Evolutionary conservation across 2,888 invertebrate species (phyloP).

Genomic region (Drosophila engyochracea): DNA sequence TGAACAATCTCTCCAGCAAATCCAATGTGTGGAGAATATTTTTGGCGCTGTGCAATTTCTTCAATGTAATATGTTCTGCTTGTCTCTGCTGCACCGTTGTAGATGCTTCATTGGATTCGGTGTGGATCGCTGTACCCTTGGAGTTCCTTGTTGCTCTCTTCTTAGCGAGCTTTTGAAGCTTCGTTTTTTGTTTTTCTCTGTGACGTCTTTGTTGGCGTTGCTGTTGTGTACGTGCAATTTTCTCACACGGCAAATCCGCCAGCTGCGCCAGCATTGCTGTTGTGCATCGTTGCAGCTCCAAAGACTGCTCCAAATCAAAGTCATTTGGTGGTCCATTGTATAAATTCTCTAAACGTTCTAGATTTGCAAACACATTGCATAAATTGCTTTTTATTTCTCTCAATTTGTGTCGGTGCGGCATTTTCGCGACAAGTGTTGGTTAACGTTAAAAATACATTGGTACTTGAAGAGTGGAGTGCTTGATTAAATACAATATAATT

Average conservation of each 20-base stretch:
- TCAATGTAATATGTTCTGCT: conserved; percentile 46
- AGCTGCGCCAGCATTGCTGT: conserved; percentile 41
- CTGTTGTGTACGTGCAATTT: conserved; percentile 31
- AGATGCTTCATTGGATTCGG: neutral
- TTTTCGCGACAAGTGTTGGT: conserved; percentile 55
- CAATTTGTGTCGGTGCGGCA: conserved; percentile 51
- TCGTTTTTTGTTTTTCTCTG: conserved; percentile 33
- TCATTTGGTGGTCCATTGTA: conserved; percentile 10
- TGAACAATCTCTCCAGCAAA: conserved; percentile 68
- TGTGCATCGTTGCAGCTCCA: conserved; percentile 34
- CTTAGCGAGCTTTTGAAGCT: conserved; percentile 8
- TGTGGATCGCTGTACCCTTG: neutral
- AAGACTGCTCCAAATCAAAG: conserved; percentile 13
- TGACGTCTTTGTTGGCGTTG: conserved; percentile 44
- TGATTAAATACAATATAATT: conserved; percentile 26
- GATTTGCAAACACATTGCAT: conserved; percentile 34
- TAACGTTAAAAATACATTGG: conserved; percentile 24
- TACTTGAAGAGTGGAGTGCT: conserved; percentile 10
- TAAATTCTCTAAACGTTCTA: conserved; percentile 41
- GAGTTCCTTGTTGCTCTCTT: neutral
- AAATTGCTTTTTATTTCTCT: conserved; percentile 58
- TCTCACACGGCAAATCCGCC: conserved; percentile 32
- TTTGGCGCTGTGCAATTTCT: conserved; percentile 62
- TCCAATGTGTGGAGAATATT: conserved; percentile 69
- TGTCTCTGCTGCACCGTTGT: conserved; percentile 4